phyloP scores from a whole-genome alignment of 2,888 invertebrate genomes.

The Drosophila merina region DNA sequence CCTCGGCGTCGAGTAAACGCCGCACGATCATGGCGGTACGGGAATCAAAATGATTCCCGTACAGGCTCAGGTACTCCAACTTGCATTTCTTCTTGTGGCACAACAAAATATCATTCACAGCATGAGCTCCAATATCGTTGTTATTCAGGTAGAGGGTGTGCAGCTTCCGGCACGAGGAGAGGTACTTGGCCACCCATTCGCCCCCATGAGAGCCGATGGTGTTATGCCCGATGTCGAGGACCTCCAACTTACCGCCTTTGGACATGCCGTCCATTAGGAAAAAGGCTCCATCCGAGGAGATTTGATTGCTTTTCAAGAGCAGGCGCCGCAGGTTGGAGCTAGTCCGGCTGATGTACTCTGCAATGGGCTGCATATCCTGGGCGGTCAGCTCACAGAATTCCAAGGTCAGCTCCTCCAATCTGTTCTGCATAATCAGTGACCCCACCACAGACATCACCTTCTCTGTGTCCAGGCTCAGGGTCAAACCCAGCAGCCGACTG shows the following conservation, averaged over 20 bases:
- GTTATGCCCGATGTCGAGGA: conserved; percentile 77
- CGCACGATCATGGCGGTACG: conserved; percentile 67
- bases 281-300: conserved; percentile 74
- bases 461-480: conserved; percentile 68
- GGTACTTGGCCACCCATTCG: conserved; percentile 73
- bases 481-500: conserved; percentile 65
- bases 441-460: conserved; percentile 72
- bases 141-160: conserved; percentile 70
- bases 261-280: conserved; percentile 71
- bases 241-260: conserved; percentile 53
- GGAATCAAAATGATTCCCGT: conserved; percentile 74
- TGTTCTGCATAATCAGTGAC: conserved; percentile 78
- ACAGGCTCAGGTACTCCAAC: conserved; percentile 68
- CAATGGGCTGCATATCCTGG: conserved; percentile 77
- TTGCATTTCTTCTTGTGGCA: conserved; percentile 76
- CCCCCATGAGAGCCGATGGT: conserved; percentile 79
- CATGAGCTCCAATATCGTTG: conserved; percentile 71
- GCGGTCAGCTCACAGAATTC: conserved; percentile 76
- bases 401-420: conserved; percentile 73
- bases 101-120: conserved; percentile 71
- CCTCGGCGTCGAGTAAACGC: conserved; percentile 68
- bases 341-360: conserved; percentile 68
- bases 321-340: conserved; percentile 60
- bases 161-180: conserved; percentile 67
- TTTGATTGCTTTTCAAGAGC: conserved; percentile 74